These are phyloP conservation scores for Hydraecia micacea DNA, from an alignment of 2,888 invertebrate species.

Conservation along the genomic window DNA sequence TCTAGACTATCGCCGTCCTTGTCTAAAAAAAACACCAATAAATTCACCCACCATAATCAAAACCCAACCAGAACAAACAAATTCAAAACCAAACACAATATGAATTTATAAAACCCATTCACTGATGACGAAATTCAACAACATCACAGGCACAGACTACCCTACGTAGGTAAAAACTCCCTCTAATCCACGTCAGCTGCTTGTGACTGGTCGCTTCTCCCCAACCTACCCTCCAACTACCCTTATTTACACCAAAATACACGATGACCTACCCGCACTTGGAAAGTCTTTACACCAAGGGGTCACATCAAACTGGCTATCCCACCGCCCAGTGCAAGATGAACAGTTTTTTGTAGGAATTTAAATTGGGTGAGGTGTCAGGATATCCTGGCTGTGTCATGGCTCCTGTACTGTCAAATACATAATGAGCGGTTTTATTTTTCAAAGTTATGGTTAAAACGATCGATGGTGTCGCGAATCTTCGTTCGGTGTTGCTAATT, in stretches of 20 bases:
- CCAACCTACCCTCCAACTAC: conserved; percentile 74
- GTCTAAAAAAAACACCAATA: neutral
- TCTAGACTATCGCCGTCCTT: neutral
- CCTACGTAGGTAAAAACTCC: conserved; percentile 87
- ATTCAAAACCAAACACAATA: conserved; percentile 54
- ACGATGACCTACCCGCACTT: conserved; percentile 71
- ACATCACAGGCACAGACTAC: conserved; percentile 75
- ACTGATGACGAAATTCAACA: conserved; percentile 64
- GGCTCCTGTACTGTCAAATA: conserved; percentile 82
- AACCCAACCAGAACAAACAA: conserved; percentile 43
- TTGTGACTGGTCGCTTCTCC: conserved; percentile 85
- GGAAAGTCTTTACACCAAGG: conserved; percentile 64
- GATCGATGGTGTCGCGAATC: conserved; percentile 68
- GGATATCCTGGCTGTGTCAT: conserved; percentile 71
- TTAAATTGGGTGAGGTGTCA: conserved; percentile 55
- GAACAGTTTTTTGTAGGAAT: conserved; percentile 34
- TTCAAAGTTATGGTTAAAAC: conserved; percentile 70
- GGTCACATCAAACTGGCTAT: conserved; percentile 75
- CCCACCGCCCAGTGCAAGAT: conserved; percentile 6
- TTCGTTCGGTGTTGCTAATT: conserved; percentile 40
- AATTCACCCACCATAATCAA: conserved; percentile 27
- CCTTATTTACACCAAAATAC: conserved; percentile 79
- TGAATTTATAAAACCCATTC: conserved; percentile 61
- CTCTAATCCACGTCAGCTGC: conserved; percentile 89
- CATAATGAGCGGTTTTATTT: conserved; percentile 81